Conservation (phyloP, 2,113 vertebrate species). For the Tamias sibiricus region DNA sequence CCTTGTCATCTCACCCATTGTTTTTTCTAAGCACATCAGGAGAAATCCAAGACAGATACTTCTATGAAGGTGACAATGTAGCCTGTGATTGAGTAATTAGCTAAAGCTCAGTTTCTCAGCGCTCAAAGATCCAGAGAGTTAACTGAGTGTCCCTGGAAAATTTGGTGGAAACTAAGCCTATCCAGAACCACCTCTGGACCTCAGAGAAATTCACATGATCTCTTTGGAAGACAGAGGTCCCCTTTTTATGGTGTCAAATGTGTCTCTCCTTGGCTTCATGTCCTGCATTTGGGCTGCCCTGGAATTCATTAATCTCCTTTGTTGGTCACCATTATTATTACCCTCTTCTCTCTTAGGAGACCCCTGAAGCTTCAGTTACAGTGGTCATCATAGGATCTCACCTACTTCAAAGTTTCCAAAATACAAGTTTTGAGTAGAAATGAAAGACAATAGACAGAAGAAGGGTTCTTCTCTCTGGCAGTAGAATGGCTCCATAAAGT, state of each 20-base stretch:
- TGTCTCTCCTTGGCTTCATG: not conserved
- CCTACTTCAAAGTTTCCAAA: not conserved
- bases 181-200: not conserved
- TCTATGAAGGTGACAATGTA: not conserved
- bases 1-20: not conserved
- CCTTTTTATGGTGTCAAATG: not conserved
- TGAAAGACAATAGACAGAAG: not conserved
- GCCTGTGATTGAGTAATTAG: conserved; percentile 29
- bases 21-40: not conserved
- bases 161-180: not conserved
- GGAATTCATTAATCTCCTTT: not conserved
- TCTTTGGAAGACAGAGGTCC: not conserved
- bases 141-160: not conserved
- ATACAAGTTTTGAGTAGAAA: not conserved
- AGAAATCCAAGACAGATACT: conserved; percentile 19
- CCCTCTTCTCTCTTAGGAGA: not conserved
- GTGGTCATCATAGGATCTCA: not conserved
- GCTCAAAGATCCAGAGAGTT: not conserved
- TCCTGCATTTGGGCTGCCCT: not conserved
- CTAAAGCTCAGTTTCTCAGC: not conserved
- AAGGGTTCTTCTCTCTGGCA: not conserved
- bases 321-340: not conserved
- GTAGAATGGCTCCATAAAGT: not conserved
- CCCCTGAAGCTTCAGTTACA: not conserved
- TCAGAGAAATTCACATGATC: not conserved